Evolutionary conservation across 2,113 vertebrate genomes (phyloP).

Genomic region (Hippotragus niger): DNA sequence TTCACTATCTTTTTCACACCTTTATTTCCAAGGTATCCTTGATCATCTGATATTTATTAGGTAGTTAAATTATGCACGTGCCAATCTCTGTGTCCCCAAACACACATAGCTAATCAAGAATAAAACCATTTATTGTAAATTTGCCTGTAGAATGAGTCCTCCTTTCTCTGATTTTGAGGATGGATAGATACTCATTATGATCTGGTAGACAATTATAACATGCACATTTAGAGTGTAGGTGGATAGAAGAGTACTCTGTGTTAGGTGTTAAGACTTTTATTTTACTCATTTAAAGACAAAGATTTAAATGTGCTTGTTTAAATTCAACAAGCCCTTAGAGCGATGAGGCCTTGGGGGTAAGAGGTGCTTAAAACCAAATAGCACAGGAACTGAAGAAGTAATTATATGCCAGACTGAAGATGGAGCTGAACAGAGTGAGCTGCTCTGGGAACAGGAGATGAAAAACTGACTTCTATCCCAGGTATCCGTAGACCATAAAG

Average conservation of each 20-base stretch:
- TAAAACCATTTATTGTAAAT: slow-evolving; percentile 68
- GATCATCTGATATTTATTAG: slow-evolving; percentile 65
- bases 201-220: slow-evolving; percentile 60
- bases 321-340: slow-evolving; percentile 72
- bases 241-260: slow-evolving; percentile 48
- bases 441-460: slow-evolving; percentile 60
- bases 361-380: slow-evolving; percentile 77
- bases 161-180: slow-evolving; percentile 59
- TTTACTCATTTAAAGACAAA: slow-evolving; percentile 75
- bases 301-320: slow-evolving; percentile 72
- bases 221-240: slow-evolving; percentile 65
- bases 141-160: slow-evolving; percentile 60
- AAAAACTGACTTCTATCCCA: slow-evolving; percentile 61
- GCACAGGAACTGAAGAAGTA: slow-evolving; percentile 70
- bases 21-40: slow-evolving; percentile 61
- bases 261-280: slow-evolving; percentile 70
- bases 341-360: slow-evolving; percentile 65
- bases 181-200: slow-evolving; percentile 72
- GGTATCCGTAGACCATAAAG: slow-evolving; percentile 36
- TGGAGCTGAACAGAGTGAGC: slow-evolving; percentile 57
- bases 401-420: slow-evolving; percentile 67
- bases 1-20: neutral
- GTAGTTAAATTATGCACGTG: slow-evolving; percentile 38
- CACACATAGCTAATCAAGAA: slow-evolving; percentile 63
- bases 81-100: slow-evolving; percentile 59